phyloP scores from a whole-genome alignment of 2,113 vertebrate genomes.

The Proterorhinus semilunaris region DNA sequence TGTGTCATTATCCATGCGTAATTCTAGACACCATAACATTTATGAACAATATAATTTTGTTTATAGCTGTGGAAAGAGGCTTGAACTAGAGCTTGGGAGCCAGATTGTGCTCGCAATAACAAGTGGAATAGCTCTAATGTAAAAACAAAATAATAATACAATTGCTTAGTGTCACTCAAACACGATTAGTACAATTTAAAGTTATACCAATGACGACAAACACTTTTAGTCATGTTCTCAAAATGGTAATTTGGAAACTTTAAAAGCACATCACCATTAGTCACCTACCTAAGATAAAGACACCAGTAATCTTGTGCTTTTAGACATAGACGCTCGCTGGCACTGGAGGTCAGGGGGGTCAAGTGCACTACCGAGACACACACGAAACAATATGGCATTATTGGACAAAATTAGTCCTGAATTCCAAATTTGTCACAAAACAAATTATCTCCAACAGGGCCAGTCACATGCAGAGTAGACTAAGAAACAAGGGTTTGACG shows the following conservation, averaged over 20 bases:
- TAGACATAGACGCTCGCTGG: not conserved
- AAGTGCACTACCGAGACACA: not conserved
- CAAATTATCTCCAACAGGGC: constrained; percentile 18
- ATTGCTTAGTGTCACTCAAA: not conserved
- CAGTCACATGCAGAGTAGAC: constrained; percentile 16
- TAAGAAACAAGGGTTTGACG: constrained; percentile 1
- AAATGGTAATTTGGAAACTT: not conserved
- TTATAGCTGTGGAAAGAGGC: not conserved
- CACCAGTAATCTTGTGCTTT: not conserved
- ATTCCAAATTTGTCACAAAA: constrained; percentile 15
- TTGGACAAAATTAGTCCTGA: not conserved
- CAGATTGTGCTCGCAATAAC: not conserved
- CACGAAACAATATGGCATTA: constrained; percentile 5
- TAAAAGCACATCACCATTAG: constrained; percentile 5
- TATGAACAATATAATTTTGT: not conserved
- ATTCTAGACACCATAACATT: constrained; percentile 5
- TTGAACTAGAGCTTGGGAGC: not conserved
- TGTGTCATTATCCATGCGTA: not conserved
- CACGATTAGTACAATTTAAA: not conserved
- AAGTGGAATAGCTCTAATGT: not conserved
- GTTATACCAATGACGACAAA: not conserved
- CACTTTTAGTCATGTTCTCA: not conserved
- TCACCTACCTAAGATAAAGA: constrained; percentile 2
- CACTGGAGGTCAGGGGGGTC: not conserved
- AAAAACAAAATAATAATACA: not conserved